These are phyloP conservation scores for Holothuria leucospilota DNA, from an alignment of 53 echinoderm and acorn worm species.

Conservation along the genomic window DNA sequence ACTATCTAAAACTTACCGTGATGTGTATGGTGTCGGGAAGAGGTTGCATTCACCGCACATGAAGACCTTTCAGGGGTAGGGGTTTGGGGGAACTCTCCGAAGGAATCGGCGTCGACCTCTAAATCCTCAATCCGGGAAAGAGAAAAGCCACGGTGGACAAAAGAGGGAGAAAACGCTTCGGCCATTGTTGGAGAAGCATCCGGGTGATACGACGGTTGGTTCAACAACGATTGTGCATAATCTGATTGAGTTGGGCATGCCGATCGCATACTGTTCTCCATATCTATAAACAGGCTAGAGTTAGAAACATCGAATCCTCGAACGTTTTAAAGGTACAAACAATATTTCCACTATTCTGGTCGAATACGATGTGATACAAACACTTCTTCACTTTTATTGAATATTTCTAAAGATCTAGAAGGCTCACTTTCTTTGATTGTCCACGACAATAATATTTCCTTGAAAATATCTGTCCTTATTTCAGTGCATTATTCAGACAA, in stretches of 20 bases:
- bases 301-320: too few species aligned
- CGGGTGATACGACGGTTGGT: constrained; percentile 14
- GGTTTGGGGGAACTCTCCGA: constrained; percentile 1
- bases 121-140: not conserved
- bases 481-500: too few species aligned
- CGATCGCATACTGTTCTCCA: constrained; percentile 35
- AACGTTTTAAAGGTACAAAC: too few species aligned
- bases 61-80: constrained; percentile 19
- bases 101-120: not conserved
- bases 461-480: too few species aligned
- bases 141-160: not conserved
- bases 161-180: constrained; percentile 13
- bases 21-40: not conserved
- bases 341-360: too few species aligned
- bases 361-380: too few species aligned
- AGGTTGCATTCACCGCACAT: constrained; percentile 12
- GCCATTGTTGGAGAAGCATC: constrained; percentile 27
- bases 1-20: too few species aligned
- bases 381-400: too few species aligned
- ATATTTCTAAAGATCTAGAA: too few species aligned
- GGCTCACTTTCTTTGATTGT: too few species aligned
- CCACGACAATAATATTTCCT: too few species aligned
- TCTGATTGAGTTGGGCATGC: constrained; percentile 16
- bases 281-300: not conserved
- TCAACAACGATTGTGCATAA: constrained; percentile 4